These are phyloP conservation scores for Trichacis sp. DNA, from an alignment of 2,888 invertebrate genomes.

Conservation along the genomic window DNA sequence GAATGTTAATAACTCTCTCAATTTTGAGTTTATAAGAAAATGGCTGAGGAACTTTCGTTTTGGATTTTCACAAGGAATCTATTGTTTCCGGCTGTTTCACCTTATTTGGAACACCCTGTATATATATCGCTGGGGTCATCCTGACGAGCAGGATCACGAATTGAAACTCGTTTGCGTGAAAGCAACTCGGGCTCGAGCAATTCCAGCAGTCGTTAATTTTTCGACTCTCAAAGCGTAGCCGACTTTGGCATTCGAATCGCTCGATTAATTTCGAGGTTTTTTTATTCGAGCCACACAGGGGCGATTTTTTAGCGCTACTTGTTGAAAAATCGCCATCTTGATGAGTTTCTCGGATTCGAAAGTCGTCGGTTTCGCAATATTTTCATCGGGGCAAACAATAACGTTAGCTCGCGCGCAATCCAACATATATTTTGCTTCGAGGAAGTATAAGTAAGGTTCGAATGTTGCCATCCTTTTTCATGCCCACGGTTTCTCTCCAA, in stretches of 20 bases:
- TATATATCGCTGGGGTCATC: too few species aligned
- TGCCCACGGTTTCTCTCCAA: background rate
- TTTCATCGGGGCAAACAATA: background rate
- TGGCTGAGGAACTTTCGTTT: too few species aligned
- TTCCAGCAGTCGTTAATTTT: too few species aligned
- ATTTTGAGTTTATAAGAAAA: too few species aligned
- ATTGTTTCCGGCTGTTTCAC: too few species aligned
- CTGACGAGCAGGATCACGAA: background rate
- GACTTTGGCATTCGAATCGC: background rate
- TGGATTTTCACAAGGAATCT: too few species aligned
- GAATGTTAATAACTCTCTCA: too few species aligned
- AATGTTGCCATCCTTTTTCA: background rate
- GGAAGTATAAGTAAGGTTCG: constrained; percentile 5
- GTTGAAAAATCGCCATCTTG: background rate
- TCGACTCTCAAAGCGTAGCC: too few species aligned
- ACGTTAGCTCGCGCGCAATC: background rate
- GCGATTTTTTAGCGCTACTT: background rate
- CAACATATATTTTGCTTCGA: background rate
- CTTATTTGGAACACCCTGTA: too few species aligned
- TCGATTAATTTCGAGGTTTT: background rate
- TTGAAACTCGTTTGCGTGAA: background rate
- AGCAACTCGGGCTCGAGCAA: background rate
- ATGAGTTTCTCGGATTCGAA: background rate
- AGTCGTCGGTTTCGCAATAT: background rate
- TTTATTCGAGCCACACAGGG: background rate